These are phyloP conservation scores for Eristalinus aeneus DNA, from an alignment of 2,888 invertebrate genomes.

Conservation along the genomic window DNA sequence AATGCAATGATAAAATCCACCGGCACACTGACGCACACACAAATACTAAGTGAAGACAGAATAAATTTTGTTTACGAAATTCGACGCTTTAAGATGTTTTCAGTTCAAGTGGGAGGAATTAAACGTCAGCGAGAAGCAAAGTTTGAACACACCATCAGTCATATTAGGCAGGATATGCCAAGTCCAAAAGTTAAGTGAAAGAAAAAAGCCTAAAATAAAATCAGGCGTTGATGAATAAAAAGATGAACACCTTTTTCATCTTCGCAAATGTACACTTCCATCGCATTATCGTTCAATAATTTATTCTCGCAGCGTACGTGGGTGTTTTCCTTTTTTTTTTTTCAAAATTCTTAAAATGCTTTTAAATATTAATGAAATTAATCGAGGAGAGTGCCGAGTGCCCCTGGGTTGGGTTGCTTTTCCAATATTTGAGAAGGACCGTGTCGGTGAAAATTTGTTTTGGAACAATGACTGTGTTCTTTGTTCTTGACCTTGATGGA, in stretches of 20 bases:
- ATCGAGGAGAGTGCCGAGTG: constrained; percentile 19
- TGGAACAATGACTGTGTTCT: background rate
- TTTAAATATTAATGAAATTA: constrained; percentile 46
- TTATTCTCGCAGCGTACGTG: constrained; percentile 25
- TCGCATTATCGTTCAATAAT: constrained; percentile 34
- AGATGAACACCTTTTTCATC: constrained; percentile 17
- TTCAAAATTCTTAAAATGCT: constrained; percentile 36
- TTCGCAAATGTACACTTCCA: constrained; percentile 23
- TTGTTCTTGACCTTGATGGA: background rate
- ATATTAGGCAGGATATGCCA: background rate
- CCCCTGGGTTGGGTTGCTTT: background rate
- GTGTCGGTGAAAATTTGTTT: constrained; percentile 12
- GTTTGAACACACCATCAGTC: background rate
- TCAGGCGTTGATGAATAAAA: constrained; percentile 38
- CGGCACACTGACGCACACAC: too few relatives aligned
- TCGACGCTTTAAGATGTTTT: too few relatives aligned
- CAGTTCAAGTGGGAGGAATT: too few relatives aligned
- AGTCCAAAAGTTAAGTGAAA: constrained; percentile 19
- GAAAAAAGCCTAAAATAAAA: constrained; percentile 12
- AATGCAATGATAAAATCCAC: background rate
- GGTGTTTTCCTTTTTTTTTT: background rate
- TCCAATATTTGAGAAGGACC: constrained; percentile 13
- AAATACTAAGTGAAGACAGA: too few relatives aligned
- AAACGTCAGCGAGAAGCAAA: background rate
- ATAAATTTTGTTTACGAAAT: too few relatives aligned